Conservation (phyloP, 2,888 invertebrate genomes). For the Yponomeuta sedellus region DNA sequence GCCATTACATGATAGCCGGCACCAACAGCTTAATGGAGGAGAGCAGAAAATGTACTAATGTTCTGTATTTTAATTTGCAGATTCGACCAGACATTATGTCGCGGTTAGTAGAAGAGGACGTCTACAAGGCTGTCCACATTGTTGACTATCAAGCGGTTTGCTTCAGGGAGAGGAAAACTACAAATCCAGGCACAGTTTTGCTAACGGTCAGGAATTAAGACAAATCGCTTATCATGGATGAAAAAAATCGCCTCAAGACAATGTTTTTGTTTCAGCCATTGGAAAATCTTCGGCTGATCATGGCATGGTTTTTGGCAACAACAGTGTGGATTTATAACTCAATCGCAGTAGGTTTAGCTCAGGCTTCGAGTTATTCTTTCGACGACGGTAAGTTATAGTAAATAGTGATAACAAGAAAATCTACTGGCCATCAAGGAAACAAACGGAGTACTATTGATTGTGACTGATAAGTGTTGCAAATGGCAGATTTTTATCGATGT, state of each 20-base stretch:
- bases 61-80: conserved; percentile 30
- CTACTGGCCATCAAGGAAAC: not conserved
- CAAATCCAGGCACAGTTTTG: conserved; percentile 77
- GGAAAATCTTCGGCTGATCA: conserved; percentile 70
- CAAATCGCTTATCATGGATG: not conserved
- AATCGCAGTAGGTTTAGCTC: conserved; percentile 63
- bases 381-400: conserved; percentile 54
- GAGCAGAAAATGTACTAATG: not conserved
- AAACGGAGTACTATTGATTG: not conserved
- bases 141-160: conserved; percentile 95
- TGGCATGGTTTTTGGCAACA: conserved; percentile 77
- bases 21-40: no score
- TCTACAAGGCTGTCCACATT: conserved; percentile 84
- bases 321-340: conserved; percentile 77
- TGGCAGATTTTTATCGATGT: conserved; percentile 36
- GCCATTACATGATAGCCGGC: no score
- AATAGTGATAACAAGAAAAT: not conserved
- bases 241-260: not conserved
- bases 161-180: conserved; percentile 80
- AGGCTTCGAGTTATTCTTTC: conserved; percentile 63
- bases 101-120: conserved; percentile 82
- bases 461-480: conserved; percentile 30
- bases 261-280: conserved; percentile 68
- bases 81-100: conserved; percentile 85
- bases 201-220: conserved; percentile 70